These are phyloP conservation scores for Lytechinus variegatus DNA, from an alignment of 35 echinoderm and acorn worm species.

Conservation along the genomic window DNA sequence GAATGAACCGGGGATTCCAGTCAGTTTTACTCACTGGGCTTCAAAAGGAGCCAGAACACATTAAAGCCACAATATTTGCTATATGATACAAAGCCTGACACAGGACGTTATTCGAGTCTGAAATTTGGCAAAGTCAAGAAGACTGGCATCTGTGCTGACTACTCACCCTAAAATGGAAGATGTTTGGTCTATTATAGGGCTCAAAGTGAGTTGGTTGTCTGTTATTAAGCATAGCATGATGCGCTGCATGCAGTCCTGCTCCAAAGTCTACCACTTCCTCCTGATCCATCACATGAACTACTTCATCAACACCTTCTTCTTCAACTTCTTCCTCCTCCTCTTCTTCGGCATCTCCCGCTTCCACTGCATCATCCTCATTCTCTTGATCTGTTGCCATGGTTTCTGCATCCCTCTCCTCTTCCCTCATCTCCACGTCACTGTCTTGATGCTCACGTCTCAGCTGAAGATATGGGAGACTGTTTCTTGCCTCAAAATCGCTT, in stretches of 20 bases:
- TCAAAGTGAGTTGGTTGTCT: conserved; percentile 82
- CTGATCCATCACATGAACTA: conserved; percentile 56
- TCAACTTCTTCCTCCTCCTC: conserved; percentile 42
- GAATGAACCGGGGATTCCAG: too few relatives aligned
- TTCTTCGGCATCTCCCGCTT: conserved; percentile 40
- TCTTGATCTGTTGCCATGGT: conserved; percentile 51
- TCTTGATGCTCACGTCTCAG: conserved; percentile 54
- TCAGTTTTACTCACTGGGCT: too few relatives aligned
- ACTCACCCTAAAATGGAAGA: conserved; percentile 93
- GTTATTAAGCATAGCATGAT: conserved; percentile 82
- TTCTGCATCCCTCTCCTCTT: conserved; percentile 55
- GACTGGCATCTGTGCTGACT: background rate
- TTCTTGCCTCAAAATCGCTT: background rate
- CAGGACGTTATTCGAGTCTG: too few relatives aligned
- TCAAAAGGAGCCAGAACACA: too few relatives aligned
- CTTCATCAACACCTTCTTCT: conserved; percentile 54
- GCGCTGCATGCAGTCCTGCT: conserved; percentile 70
- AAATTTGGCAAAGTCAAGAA: too few relatives aligned
- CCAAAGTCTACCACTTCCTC: conserved; percentile 40
- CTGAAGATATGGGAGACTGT: conserved; percentile 9
- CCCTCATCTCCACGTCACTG: conserved; percentile 79
- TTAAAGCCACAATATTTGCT: too few relatives aligned
- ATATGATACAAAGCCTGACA: too few relatives aligned
- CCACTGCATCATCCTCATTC: conserved; percentile 20
- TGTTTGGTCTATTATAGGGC: conserved; percentile 87